These are phyloP conservation scores for Speoplatyrhinus poulsoni DNA, from an alignment of 2,113 vertebrate species.

Conservation along the genomic window DNA sequence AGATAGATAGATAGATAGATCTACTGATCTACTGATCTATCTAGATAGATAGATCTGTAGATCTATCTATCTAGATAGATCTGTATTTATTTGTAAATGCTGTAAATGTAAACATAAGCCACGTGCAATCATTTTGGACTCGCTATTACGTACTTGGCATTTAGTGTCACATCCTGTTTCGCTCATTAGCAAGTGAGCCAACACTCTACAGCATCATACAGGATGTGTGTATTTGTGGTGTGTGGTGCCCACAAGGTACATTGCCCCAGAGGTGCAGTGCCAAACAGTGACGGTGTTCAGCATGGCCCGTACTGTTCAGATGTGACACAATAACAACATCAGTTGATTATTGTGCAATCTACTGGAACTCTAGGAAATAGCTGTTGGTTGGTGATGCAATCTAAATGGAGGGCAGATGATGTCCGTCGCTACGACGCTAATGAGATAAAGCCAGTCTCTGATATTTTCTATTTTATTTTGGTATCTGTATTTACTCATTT, in stretches of 20 bases:
- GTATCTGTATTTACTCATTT: neutral
- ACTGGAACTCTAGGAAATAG: constrained; percentile 6
- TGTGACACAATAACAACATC: neutral
- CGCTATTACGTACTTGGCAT: neutral
- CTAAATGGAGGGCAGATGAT: constrained; percentile 9
- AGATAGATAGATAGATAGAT: no score
- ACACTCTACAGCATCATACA: constrained; percentile 45
- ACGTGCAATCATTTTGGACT: no score
- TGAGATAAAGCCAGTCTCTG: neutral
- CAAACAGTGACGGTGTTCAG: constrained; percentile 30
- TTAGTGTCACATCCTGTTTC: constrained; percentile 54
- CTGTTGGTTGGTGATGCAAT: neutral
- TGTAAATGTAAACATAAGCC: no score
- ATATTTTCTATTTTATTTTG: constrained; percentile 1
- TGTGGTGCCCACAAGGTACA: neutral
- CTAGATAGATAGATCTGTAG: no score
- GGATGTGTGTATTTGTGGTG: constrained; percentile 7
- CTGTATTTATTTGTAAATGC: no score
- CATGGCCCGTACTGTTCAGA: neutral
- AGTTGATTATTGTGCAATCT: constrained; percentile 5
- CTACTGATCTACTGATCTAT: no score
- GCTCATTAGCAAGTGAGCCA: constrained; percentile 32
- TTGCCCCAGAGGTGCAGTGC: neutral
- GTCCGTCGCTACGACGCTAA: neutral
- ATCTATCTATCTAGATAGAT: no score